phyloP scores from a whole-genome alignment of 2,797 vertebrate species.

The Micrastur ruficollis region DNA sequence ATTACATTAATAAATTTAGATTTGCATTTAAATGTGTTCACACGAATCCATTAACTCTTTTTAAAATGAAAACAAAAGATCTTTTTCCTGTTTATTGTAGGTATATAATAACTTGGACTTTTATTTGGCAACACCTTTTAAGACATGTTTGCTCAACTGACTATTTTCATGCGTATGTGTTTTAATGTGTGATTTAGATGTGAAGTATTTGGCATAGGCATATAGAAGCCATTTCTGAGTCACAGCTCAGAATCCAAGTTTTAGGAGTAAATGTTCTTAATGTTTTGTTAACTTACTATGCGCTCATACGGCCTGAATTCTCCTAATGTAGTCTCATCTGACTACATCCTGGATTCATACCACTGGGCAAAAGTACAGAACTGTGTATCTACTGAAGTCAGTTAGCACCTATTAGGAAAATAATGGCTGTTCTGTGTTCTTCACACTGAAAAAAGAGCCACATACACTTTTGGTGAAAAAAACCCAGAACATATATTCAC shows the following conservation, averaged over 20 bases:
- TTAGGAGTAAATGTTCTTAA: not conserved
- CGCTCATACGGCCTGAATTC: not conserved
- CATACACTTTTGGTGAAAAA: not conserved
- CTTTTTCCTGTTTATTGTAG: not conserved
- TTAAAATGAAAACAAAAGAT: not conserved
- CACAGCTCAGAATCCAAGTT: not conserved
- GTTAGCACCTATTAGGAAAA: not conserved
- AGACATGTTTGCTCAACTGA: not conserved
- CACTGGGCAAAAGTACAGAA: not conserved
- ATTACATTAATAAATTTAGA: not conserved
- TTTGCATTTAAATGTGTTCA: slow-evolving; percentile 1
- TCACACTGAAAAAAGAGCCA: not conserved
- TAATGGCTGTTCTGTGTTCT: not conserved
- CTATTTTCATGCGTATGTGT: not conserved
- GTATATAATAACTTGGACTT: not conserved
- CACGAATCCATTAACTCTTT: not conserved
- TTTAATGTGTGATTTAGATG: not conserved
- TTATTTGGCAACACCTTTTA: not conserved
- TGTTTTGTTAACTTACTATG: not conserved
- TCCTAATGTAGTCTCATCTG: not conserved
- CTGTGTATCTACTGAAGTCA: not conserved
- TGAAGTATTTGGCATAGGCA: not conserved
- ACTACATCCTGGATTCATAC: not conserved
- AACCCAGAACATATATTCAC: not conserved
- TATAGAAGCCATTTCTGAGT: not conserved